Base-by-base conservation (phyloP, 2,113 vertebrate species). In the Catharus minimus region DNA sequence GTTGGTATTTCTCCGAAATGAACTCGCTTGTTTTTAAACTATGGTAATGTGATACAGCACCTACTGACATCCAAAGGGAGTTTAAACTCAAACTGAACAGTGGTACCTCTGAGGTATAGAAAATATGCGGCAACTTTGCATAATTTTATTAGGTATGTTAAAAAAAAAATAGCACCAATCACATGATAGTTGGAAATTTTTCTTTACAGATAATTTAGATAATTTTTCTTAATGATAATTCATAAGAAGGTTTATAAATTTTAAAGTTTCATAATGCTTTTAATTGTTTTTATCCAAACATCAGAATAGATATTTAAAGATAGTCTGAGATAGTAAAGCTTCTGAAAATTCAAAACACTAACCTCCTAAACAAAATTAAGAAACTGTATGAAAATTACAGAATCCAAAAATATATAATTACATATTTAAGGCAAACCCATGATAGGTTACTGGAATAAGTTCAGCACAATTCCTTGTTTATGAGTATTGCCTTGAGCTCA, bases 401-500 rank as follows among this genome's bases (percentile, higher is more conserved):
- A 94, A 56, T 47, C 9, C 23, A 60, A 93, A 82, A 57, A 64
- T 27, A 20, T 60, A 15, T 82, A 80, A 85, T 91, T 93, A 36
- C 53, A 32, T 46, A 21, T 44, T 95, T 62, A 90, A 90, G 38
- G 32, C 72, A 52, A 76, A 43, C 38, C 28, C 41, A 19, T 21
- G 41, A 30, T 53, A 89, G 67, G 15, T 95, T 93, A 57, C 95
- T 94, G 91, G 62, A 95, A 92, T 75, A 94, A 96, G 24, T 49
- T 94, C 56, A 94, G 13, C 75, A 56, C 30, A 86, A 62, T 93
- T 95, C 58, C 84, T 87, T 94, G 74, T 94, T 95, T 96, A 43
- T 94, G 94, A 93, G 88, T 93, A 66, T 55, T 95, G 78, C 77
- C 73, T 92, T 93, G 66, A 95, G 81, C 85, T 90, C 69, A 91